Base-by-base conservation (phyloP, 53 echinoderm and acorn worm species). In the Pentamera pediparva region DNA sequence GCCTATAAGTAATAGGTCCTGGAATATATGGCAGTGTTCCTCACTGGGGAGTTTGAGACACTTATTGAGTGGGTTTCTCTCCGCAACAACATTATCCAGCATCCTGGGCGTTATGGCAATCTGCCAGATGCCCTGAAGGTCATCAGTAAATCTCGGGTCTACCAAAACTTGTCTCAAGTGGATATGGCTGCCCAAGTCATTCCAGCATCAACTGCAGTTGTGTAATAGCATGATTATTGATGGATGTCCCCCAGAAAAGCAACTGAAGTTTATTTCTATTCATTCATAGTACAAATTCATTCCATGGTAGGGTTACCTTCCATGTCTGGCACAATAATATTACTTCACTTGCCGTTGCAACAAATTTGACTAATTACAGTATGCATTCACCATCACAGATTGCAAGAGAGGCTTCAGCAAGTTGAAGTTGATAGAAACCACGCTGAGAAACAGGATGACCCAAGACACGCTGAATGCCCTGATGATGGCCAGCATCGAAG, bases 341-440 rank as follows among this genome's bases (percentile, higher is more conserved):
- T 18, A 43, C 45, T 43, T 18, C 45, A 43, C 18, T 11, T 43
- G 45, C 18, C 18, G 45, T 43, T 43, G 45, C 45, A 13, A 43
- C 45, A 43, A 43, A 18, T 43, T 56, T 56, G 56, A 56, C 8
- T 56, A 56, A 18, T 56, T 22, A 56, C 21, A 21, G 10, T 56
- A n/a, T 0, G 15, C 56, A n/a, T 15, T 56, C 56, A n/a, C 22
- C 24, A 21, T 56, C 24, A 22, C 77, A 37, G 83, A 83, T 36
- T 83, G 77, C 22, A 77, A 83, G 40, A 55, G 83, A 31, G 78
- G 65, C 41, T 83, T 83, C 58, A 34, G 51, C 4, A 35, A 76
- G 65, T 27, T 78, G 70, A 70, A 55, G 40, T 51, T 83, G 25
- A 70, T 78, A 3, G 78, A 83, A 37, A 83, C 78, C 2, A 57